Conservation (phyloP, 2,797 vertebrate genomes). For the Uromys caudimaculatus region DNA sequence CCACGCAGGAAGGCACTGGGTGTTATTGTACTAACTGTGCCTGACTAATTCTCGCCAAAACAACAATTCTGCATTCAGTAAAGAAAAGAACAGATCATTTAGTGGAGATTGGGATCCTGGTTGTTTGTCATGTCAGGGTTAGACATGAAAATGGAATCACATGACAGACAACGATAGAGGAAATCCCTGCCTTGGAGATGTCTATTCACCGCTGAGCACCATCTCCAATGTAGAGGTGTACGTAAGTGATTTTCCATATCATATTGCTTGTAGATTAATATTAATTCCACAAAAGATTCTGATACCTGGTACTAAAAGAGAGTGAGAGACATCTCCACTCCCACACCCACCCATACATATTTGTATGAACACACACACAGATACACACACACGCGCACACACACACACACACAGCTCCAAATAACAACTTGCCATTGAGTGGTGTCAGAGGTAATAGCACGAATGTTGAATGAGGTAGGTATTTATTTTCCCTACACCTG, state of each 20-base stretch:
- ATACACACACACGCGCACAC: not conserved
- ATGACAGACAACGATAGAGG: not conserved
- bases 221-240: not conserved
- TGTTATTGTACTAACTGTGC: slow-evolving; percentile 84
- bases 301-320: not conserved
- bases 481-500: not conserved
- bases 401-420: not conserved
- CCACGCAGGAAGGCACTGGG: slow-evolving; percentile 80
- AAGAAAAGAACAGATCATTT: slow-evolving; percentile 73
- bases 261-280: not conserved
- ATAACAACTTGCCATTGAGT: not conserved
- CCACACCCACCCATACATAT: not conserved
- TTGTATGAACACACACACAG: not conserved
- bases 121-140: slow-evolving; percentile 58
- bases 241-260: not conserved
- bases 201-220: not conserved
- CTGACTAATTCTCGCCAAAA: slow-evolving; percentile 82
- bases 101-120: slow-evolving; percentile 57
- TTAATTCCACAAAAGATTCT: not conserved
- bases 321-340: not conserved
- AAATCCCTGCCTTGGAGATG: not conserved
- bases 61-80: slow-evolving; percentile 75
- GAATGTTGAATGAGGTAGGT: not conserved
- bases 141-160: slow-evolving; percentile 49
- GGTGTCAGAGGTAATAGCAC: not conserved